Evolutionary conservation across 2,888 invertebrate genomes (phyloP), one percentile per base, ranked within the genome.

Genomic region (Glaucopsyche alexis): DNA sequence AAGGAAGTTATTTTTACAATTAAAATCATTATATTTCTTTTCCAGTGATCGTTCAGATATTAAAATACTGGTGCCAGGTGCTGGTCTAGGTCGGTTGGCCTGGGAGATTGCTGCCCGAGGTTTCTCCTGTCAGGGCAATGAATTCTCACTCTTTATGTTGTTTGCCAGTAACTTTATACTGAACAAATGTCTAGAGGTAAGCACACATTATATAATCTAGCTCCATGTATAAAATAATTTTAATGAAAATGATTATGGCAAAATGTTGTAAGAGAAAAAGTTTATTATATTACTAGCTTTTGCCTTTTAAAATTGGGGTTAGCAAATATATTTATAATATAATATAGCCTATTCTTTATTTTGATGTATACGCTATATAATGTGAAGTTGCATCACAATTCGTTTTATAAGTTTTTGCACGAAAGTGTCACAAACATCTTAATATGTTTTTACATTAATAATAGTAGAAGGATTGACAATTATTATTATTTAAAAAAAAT

Each of bases 81-180:
- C 99, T n/a, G 99, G 99, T 0, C 93, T 99, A 7, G 99, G 99
- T 0, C 93, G 99, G 74, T 94, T 99, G 1, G 97, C 98, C 0
- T 99, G 96, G 93, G 99, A 99, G 93, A 95, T 99, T 47, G 98
- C 99, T 0, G 94, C 95, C 74, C 94, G 95, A 19, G 99, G 99
- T 0, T 99, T 96, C 90, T 94, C 94, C 11, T 99, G 99, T 81
- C 98, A 99, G 89, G 99, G 99, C 77, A 99, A 99, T 86, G 99
- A 99, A 90, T 99, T 98, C 93, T 98, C 98, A 45, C 94, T 99
- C 55, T 99, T 98, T 87, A 99, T 99, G 99, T 93, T 99, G 71
- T 97, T 99, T 79, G 97, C 98, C 0, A 98, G 99, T 66, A 98
- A 98, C 90, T 99, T 98, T 87, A 96, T 99, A 74, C 93, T 99